A percentile compares a stretch with the other conserved stretches of the same genome.
Conservation (phyloP, 1,140 invertebrate genomes). For the Macrobrachium rosenbergii region DNA sequence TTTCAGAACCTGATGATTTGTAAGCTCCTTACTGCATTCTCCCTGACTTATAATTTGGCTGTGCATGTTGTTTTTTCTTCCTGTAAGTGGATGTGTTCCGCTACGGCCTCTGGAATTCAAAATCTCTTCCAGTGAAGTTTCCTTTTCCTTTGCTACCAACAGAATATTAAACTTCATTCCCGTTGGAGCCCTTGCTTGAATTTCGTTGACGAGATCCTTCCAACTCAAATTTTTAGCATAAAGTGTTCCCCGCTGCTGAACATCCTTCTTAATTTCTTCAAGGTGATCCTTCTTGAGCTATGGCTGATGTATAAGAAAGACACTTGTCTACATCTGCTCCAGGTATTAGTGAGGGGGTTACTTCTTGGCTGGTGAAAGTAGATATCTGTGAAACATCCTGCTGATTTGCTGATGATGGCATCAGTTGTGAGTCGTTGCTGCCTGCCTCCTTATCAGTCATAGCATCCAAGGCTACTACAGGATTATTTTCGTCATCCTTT, state of each 20-base stretch:
- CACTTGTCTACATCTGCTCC: not conserved
- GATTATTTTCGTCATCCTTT: not conserved
- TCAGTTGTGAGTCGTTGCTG: not conserved
- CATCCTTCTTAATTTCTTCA: not conserved
- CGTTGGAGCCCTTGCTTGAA: not conserved
- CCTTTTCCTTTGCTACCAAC: not conserved
- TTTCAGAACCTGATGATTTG: too few relatives aligned
- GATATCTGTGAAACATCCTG: not conserved
- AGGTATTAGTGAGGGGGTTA: not conserved
- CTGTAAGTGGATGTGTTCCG: too few relatives aligned
- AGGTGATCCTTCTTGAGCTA: not conserved
- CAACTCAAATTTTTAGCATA: not conserved
- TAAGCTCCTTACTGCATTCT: not conserved
- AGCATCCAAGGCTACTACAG: not conserved
- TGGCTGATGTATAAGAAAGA: not conserved
- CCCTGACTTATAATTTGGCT: not conserved
- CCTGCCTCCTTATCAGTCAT: not conserved
- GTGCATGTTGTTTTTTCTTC: too few relatives aligned
- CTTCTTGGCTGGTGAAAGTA: not conserved
- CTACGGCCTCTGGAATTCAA: not conserved
- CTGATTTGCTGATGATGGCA: not conserved
- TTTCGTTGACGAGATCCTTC: not conserved
- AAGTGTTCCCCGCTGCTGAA: not conserved
- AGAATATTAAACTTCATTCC: constrained; percentile 5
- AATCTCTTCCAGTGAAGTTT: not conserved